Evolutionary conservation across 1,140 invertebrate genomes (phyloP), one percentile per base, ranked within the genome.

Genomic region (Neodiprion lecontei): DNA sequence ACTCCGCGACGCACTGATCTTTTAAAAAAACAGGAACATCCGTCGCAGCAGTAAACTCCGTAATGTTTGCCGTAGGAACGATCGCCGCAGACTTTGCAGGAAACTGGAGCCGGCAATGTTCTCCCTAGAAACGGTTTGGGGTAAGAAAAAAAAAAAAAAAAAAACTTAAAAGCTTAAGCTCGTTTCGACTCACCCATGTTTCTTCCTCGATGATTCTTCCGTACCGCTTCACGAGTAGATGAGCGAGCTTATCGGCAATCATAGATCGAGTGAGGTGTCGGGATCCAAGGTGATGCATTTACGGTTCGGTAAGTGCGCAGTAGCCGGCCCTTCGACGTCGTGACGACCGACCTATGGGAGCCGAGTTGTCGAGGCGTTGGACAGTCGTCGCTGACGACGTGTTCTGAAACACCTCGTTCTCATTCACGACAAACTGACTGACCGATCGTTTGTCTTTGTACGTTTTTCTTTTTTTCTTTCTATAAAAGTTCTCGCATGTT

Each of bases 11-110:
- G 86, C 14, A 96, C 90, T 73, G 93, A 94, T 79, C 94, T 88
- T 85, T 97, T 97, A 85, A 97, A 97, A 84, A 97, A 97, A 80
- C 96, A 97, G 61, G 94, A 95, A 84, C 96, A 97, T 8, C 96
- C 96, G 80, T 97, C 96, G 83, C 96, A 97, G 81, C 95, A 95
- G 83, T 91, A 93, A 9, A 95, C 93, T 0, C 96, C 96, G 80
- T 97, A 97, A 85, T 97, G 95, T 84, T 96, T 95, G 0, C 96
- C 96, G 78, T 94, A 96, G 14, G 94, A 95, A 82, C 93, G 92
- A 87, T 97, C 96, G 1, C 96, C 96, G 81, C 96, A 97, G 66
- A 97, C 95, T 78, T 90, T 89, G 83, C 95, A 96, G 9, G 91
- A 80, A 0, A 94, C 92, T 11, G 92, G 92, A 9, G 91, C 90